A percentile compares a stretch with the other conserved stretches of the same genome.
Evolutionary conservation across 1,140 invertebrate genomes (phyloP).

Genomic region (Drosophila oshimai): DNA sequence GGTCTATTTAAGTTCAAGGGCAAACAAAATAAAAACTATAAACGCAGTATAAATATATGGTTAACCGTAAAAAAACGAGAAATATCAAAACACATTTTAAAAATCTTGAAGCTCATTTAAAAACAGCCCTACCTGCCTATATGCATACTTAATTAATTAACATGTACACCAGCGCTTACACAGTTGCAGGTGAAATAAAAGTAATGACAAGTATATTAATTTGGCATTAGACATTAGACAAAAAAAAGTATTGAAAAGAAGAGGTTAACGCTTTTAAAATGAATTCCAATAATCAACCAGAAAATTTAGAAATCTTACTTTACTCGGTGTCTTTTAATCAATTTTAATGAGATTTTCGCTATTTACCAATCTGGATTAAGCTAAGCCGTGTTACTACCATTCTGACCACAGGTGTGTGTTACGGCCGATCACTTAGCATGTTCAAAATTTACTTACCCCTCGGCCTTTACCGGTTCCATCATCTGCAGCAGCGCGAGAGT

Average conservation of each 20-base stretch:
- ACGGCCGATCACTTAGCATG: neutral
- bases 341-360: too few species aligned
- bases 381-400: neutral
- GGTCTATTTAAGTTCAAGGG: neutral
- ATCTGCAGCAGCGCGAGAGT: constrained; percentile 53
- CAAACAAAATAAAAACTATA: neutral
- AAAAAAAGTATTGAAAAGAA: too few species aligned
- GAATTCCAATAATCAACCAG: too few species aligned
- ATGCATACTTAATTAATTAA: constrained; percentile 31
- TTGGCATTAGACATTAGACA: too few species aligned
- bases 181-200: neutral
- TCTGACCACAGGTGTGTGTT: neutral
- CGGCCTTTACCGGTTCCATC: constrained; percentile 58
- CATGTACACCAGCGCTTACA: neutral
- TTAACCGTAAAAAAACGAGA: neutral
- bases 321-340: neutral
- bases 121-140: constrained; percentile 14
- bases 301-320: too few species aligned
- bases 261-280: too few species aligned
- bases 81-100: neutral
- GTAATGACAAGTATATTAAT: neutral
- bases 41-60: neutral
- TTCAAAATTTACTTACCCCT: constrained; percentile 56
- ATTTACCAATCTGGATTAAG: neutral
- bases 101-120: constrained; percentile 21